These are phyloP conservation scores for Sinosuthora webbiana DNA, from an alignment of 2,113 vertebrate genomes.

Conservation along the genomic window DNA sequence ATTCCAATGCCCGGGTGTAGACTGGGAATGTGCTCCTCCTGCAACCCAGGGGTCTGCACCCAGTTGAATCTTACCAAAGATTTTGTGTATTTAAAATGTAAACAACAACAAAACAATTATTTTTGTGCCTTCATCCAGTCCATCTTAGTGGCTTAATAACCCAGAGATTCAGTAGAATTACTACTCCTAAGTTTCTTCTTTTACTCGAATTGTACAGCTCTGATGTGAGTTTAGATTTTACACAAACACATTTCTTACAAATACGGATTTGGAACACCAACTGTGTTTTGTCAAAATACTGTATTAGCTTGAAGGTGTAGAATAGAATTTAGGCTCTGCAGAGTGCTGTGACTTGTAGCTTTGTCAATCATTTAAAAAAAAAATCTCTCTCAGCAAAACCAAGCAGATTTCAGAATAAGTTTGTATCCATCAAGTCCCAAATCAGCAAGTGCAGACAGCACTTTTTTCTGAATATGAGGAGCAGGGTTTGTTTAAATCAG, in stretches of 20 bases:
- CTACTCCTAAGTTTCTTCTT: neutral
- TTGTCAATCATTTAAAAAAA: neutral
- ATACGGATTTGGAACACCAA: neutral
- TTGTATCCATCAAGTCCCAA: neutral
- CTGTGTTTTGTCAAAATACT: conserved; percentile 23
- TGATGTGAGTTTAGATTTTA: neutral
- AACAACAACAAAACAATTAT: neutral
- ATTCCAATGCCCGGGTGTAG: neutral
- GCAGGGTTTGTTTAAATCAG: neutral
- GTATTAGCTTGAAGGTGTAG: neutral
- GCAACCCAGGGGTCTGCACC: neutral
- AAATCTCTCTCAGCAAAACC: neutral
- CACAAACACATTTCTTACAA: neutral
- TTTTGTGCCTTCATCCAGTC: neutral
- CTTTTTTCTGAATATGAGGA: neutral
- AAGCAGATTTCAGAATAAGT: neutral
- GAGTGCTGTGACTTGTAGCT: neutral
- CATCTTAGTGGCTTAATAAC: neutral
- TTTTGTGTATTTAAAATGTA: neutral
- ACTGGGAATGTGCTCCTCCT: neutral
- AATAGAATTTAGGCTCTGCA: neutral
- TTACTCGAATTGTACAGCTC: neutral
- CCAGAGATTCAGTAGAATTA: neutral
- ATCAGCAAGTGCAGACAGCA: neutral
- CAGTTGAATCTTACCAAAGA: neutral